phyloP scores from a whole-genome alignment of 2,888 invertebrate genomes.

The Ceramica pisi region DNA sequence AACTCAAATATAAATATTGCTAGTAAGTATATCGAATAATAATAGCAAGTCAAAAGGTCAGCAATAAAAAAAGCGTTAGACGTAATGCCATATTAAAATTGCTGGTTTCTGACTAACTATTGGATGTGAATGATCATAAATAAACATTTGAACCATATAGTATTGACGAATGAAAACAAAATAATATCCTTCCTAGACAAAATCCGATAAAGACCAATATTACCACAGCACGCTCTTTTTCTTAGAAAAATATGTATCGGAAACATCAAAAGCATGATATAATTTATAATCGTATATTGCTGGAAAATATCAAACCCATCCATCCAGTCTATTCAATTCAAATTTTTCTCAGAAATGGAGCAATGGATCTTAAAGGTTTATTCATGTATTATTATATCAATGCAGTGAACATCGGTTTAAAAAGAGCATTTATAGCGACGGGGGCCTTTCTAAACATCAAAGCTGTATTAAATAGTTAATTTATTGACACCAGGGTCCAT shows the following conservation, averaged over 20 bases:
- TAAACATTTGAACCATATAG: conserved; percentile 36
- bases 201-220: conserved; percentile 39
- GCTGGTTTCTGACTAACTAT: conserved; percentile 44
- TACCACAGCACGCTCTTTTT: conserved; percentile 29
- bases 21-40: conserved; percentile 23
- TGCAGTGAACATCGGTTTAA: conserved; percentile 44
- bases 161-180: conserved; percentile 38
- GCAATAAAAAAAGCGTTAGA: conserved; percentile 35
- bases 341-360: conserved; percentile 48
- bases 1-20: conserved; percentile 38
- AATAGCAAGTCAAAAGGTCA: conserved; percentile 45
- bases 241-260: conserved; percentile 23
- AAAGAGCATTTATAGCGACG: conserved; percentile 48
- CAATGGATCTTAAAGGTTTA: conserved; percentile 31
- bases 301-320: conserved; percentile 42
- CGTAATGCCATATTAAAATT: conserved; percentile 35
- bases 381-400: conserved; percentile 59
- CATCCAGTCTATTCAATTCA: conserved; percentile 45
- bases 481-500: conserved; percentile 70
- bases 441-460: conserved; percentile 64
- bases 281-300: conserved; percentile 39
- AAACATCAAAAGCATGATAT: conserved; percentile 34
- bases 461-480: conserved; percentile 69
- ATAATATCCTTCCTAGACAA: conserved; percentile 41
- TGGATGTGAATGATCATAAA: conserved; percentile 37